These are phyloP conservation scores for Drosophila nigrodunni DNA, from an alignment of 1,140 invertebrate genomes.

Conservation along the genomic window DNA sequence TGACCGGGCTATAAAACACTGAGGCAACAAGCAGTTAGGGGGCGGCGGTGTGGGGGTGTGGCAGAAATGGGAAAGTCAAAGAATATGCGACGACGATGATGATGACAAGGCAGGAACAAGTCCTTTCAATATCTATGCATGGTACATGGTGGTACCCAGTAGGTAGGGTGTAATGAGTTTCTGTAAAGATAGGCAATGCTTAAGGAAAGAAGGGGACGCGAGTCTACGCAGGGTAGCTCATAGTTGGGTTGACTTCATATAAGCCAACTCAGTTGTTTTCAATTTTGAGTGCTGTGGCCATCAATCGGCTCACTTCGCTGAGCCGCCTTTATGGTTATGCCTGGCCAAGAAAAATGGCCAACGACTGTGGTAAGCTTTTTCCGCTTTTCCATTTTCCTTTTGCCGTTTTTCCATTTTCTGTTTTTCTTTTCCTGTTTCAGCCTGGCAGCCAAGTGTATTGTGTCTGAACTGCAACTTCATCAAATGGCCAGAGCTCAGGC, in stretches of 20 bases:
- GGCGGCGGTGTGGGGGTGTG: not conserved
- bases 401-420: conserved; percentile 1
- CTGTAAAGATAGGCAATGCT: too few species aligned
- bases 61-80: conserved; percentile 16
- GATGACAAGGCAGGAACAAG: conserved; percentile 57
- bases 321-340: conserved; percentile 77
- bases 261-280: conserved; percentile 25
- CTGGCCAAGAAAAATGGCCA: conserved; percentile 48
- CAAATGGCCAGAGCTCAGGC: conserved; percentile 41
- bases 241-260: too few species aligned
- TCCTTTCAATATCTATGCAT: not conserved
- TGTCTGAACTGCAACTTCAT: conserved; percentile 76
- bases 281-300: conserved; percentile 76
- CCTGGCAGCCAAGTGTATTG: conserved; percentile 54
- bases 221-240: too few species aligned
- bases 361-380: conserved; percentile 41
- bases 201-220: too few species aligned
- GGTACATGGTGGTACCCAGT: conserved; percentile 30
- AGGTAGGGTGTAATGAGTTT: too few species aligned
- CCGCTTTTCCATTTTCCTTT: conserved; percentile 8
- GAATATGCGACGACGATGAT: conserved; percentile 42
- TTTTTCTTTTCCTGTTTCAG: conserved; percentile 1
- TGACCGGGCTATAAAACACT: conserved; percentile 75
- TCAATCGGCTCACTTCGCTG: conserved; percentile 68
- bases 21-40: not conserved